These are phyloP conservation scores for Melanostigma gelatinosum DNA, from an alignment of 2,113 vertebrate species.

Conservation along the genomic window DNA sequence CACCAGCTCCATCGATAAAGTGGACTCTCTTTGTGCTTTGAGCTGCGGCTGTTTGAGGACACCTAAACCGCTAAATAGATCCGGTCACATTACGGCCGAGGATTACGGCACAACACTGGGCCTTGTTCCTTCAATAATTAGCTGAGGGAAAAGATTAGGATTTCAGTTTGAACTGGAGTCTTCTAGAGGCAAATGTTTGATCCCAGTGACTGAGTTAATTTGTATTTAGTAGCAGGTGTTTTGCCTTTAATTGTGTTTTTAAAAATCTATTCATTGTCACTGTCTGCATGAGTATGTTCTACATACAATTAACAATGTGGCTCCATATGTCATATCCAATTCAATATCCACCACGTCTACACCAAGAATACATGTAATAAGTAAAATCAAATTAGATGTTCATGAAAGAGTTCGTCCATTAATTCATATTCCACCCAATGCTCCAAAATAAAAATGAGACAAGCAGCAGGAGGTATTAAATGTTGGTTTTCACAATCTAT, in stretches of 20 bases:
- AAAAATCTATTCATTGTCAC: slow-evolving; percentile 4
- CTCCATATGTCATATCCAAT: not conserved
- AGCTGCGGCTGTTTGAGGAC: slow-evolving; percentile 39
- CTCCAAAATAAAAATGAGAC: not conserved
- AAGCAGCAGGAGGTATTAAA: not conserved
- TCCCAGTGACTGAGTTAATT: slow-evolving; percentile 29
- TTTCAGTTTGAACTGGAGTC: slow-evolving; percentile 46
- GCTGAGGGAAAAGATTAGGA: slow-evolving; percentile 48
- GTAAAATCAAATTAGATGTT: not conserved
- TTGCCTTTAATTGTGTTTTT: slow-evolving; percentile 3
- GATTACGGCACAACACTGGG: slow-evolving; percentile 52
- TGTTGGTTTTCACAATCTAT: not conserved
- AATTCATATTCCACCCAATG: not conserved
- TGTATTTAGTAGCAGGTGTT: slow-evolving; percentile 14
- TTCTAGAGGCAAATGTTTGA: slow-evolving; percentile 14
- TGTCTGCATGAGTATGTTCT: not conserved
- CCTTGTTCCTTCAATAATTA: slow-evolving; percentile 59
- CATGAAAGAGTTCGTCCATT: not conserved
- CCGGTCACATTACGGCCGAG: slow-evolving; percentile 60
- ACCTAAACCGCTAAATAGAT: slow-evolving; percentile 66
- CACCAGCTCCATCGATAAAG: slow-evolving; percentile 50
- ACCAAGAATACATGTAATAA: not conserved
- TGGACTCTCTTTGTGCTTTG: slow-evolving; percentile 47
- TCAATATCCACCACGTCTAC: not conserved
- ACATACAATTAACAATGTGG: not conserved